Conservation (phyloP, 1,140 invertebrate genomes). For the Drosophila nannoptera region DNA sequence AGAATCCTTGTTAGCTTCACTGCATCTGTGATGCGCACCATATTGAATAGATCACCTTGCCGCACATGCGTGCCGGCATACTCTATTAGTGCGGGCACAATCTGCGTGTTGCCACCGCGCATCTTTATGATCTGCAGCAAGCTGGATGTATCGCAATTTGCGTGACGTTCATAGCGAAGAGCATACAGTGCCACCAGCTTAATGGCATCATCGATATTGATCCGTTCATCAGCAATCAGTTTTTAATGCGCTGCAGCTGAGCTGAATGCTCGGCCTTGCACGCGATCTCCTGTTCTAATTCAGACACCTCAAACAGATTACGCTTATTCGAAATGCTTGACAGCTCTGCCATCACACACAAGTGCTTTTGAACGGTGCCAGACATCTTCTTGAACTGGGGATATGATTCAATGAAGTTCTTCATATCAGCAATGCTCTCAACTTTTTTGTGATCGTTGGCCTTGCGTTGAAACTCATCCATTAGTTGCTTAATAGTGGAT, state of each 20-base stretch:
- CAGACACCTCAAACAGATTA: conserved; percentile 94
- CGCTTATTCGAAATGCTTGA: conserved; percentile 89
- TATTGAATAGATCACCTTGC: conserved; percentile 90
- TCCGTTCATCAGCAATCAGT: conserved; percentile 85
- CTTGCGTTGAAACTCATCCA: conserved; percentile 98
- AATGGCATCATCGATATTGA: conserved; percentile 89
- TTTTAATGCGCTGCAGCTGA: conserved; percentile 89
- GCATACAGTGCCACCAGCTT: conserved; percentile 96
- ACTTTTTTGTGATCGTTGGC: conserved; percentile 98
- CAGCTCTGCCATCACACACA: conserved; percentile 96
- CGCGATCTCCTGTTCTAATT: conserved; percentile 97
- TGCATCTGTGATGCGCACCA: conserved; percentile 86
- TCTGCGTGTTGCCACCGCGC: conserved; percentile 82
- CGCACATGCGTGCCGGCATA: conserved; percentile 89
- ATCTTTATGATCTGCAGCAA: conserved; percentile 87
- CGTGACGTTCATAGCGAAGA: conserved; percentile 93
- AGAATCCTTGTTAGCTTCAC: conserved; percentile 94
- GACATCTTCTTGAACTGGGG: conserved; percentile 99
- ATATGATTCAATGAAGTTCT: conserved; percentile 98
- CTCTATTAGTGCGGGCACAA: conserved; percentile 87
- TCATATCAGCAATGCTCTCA: conserved; percentile 99
- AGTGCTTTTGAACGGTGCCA: conserved; percentile 98
- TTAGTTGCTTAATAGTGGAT: conserved; percentile 96
- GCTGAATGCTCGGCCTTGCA: conserved; percentile 95
- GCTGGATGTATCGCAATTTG: conserved; percentile 89